Base-by-base conservation (phyloP, 2,797 vertebrate species). In the Danionella dracula region DNA sequence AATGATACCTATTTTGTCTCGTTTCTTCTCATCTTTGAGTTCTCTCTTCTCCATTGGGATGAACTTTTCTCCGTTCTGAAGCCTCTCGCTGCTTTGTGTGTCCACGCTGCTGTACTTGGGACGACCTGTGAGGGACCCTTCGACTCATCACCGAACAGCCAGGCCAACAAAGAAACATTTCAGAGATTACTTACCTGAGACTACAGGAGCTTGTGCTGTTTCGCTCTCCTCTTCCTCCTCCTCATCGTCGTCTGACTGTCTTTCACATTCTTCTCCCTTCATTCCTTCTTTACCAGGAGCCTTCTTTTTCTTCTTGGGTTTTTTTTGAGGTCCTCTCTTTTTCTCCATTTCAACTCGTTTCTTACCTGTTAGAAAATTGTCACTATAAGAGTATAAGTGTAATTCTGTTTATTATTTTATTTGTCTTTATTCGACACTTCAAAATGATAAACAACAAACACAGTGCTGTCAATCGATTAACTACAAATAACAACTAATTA, bases 221-320 rank as follows among this genome's bases (percentile, higher is more conserved):
- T 76, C 55, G 20, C 57, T 73, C 31, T 71, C 69, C 27, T 72
- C 71, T 2, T 85, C 81, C 5, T 86, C 90, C 15, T 88, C 88
- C n/a, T 90, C 92, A 1, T 82, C 89, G 2, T 93, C 90, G 53
- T 90, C 91, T 0, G 87, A 91, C 19, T 76, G 50, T 1, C 85
- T 88, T 0, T 85, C 88, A 5, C 16, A 69, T 16, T 72, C 76
- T 0, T 56, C 53, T 0, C 10, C 2, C 7, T 56, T 69, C 0
- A 34, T 40, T 13, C 67, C 79, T n/a, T 60, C 79, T 1, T 70
- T 80, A 12, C 56, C 81, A 0, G 75, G 2, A 4, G 79, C 78
- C 63, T 90, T 92, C 72, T 88, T 95, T 81, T 93, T 95, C 81
- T 89, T 96, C 80, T 96, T 97, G 72, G 83, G 62, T 75, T 94